Conservation (phyloP, 2,888 invertebrate species). For the Luperina testacea region DNA sequence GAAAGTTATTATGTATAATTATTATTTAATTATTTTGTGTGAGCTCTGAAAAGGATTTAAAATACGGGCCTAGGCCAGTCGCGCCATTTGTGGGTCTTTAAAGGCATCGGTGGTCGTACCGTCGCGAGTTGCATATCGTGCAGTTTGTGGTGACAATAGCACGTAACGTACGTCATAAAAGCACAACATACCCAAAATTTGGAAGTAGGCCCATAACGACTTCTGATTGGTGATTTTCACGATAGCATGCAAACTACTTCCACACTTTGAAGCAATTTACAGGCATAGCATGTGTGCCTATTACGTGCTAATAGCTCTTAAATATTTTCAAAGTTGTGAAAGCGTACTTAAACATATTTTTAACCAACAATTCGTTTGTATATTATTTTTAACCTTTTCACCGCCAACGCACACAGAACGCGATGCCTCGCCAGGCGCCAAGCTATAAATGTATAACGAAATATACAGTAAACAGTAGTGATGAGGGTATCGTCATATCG, state of each 20-base stretch:
- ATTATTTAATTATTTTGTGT: neutral
- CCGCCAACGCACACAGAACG: too few species aligned
- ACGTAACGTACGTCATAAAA: neutral
- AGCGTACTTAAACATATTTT: too few species aligned
- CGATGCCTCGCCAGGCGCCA: too few species aligned
- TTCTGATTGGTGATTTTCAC: constrained; percentile 4
- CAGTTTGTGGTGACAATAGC: neutral
- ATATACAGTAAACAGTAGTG: too few species aligned
- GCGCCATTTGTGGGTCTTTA: neutral
- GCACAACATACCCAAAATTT: neutral
- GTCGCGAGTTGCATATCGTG: neutral
- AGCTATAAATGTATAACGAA: too few species aligned
- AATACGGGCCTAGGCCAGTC: neutral
- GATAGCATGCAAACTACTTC: neutral
- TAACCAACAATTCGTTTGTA: too few species aligned
- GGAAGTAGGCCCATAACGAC: neutral
- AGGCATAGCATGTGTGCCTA: neutral
- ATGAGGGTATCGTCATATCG: too few species aligned
- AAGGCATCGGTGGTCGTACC: neutral
- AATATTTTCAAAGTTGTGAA: neutral
- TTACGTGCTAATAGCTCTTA: neutral
- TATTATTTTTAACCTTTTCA: too few species aligned
- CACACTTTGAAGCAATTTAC: neutral
- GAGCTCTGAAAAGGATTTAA: neutral
- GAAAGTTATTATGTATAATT: neutral